Conservation (phyloP, 2,888 invertebrate species). For the Strigamia crassipes region DNA sequence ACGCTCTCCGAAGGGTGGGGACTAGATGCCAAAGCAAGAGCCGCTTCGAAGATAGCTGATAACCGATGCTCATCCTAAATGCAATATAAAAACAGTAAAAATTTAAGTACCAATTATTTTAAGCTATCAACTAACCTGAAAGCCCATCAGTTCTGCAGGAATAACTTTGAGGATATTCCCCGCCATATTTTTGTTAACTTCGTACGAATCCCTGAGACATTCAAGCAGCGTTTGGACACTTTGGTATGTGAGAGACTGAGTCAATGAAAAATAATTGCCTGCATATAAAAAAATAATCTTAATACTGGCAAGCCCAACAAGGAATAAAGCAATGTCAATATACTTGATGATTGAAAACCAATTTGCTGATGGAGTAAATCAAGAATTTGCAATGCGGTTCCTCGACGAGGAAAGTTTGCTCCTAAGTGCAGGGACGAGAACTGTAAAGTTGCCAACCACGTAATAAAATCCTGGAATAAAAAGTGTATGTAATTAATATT, state of each 20-base stretch:
- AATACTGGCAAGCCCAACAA: neutral
- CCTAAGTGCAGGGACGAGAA: slow-evolving; percentile 66
- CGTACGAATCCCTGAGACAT: slow-evolving; percentile 75
- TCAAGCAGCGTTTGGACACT: slow-evolving; percentile 63
- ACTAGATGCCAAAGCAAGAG: slow-evolving; percentile 66
- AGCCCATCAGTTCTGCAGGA: slow-evolving; percentile 52
- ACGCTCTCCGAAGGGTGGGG: slow-evolving; percentile 75
- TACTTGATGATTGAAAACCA: slow-evolving; percentile 47
- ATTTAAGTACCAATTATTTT: neutral
- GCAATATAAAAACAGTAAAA: neutral
- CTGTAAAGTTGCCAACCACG: slow-evolving; percentile 63
- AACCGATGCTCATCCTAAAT: slow-evolving; percentile 48
- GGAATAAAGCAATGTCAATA: neutral
- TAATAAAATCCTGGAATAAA: slow-evolving; percentile 59
- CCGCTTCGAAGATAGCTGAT: slow-evolving; percentile 47
- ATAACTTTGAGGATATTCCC: slow-evolving; percentile 64
- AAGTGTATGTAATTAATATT: slow-evolving; percentile 55
- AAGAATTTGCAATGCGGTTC: slow-evolving; percentile 64
- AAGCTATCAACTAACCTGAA: slow-evolving; percentile 45
- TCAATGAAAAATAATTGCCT: slow-evolving; percentile 45
- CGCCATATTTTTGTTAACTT: slow-evolving; percentile 73
- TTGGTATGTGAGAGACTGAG: slow-evolving; percentile 53
- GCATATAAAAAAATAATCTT: neutral
- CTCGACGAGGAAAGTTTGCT: slow-evolving; percentile 68
- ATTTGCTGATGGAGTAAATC: slow-evolving; percentile 49